A percentile compares a stretch with the other conserved stretches of the same genome.
phyloP scores from a whole-genome alignment of 2,888 invertebrate species.

The Helleia helle region DNA sequence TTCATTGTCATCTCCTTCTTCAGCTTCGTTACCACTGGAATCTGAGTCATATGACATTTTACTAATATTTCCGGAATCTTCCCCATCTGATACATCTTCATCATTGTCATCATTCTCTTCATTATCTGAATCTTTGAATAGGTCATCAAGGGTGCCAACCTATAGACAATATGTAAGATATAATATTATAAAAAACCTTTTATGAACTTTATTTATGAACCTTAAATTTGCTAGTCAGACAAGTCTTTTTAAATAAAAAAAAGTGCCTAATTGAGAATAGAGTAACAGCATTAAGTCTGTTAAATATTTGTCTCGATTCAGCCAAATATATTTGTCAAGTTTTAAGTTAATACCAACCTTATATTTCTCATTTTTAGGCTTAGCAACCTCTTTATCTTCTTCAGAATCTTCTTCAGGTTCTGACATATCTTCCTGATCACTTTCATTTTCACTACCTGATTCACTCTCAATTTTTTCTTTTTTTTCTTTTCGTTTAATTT shows the following conservation, averaged over 20 bases:
- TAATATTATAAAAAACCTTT: too few species aligned
- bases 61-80: conserved; percentile 26
- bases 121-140: conserved; percentile 63
- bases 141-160: conserved; percentile 69
- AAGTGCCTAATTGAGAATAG: too few species aligned
- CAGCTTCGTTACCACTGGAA: conserved; percentile 40
- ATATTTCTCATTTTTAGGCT: conserved; percentile 44
- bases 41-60: conserved; percentile 51
- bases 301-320: too few species aligned
- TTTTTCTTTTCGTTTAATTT: conserved; percentile 67
- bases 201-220: too few species aligned
- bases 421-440: conserved; percentile 3
- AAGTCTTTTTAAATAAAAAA: too few species aligned
- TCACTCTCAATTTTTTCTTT: conserved; percentile 34
- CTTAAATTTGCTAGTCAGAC: too few species aligned
- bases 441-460: conserved; percentile 25
- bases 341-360: conserved; percentile 37
- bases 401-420: conserved; percentile 36
- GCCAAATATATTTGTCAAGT: too few species aligned
- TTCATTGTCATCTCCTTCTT: conserved; percentile 48
- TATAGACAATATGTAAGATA: too few species aligned
- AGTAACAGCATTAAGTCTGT: too few species aligned
- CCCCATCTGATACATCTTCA: conserved; percentile 45
- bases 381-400: conserved; percentile 29
- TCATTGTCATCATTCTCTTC: conserved; percentile 43